These are phyloP conservation scores for Aphidoletes aphidimyza DNA, from an alignment of 2,888 invertebrate genomes.

Conservation along the genomic window DNA sequence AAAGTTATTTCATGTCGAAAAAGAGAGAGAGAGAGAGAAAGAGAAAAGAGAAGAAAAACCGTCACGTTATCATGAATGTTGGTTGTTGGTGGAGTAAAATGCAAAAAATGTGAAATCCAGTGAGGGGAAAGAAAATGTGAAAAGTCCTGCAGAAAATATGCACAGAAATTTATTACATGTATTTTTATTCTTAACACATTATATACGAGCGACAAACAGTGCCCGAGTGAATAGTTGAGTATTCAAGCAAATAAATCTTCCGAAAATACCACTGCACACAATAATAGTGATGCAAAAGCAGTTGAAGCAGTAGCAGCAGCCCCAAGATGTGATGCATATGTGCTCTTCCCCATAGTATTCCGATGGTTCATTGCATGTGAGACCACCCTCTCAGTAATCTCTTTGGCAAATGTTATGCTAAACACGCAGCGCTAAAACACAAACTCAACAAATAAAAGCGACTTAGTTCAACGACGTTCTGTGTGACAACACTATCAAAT, in stretches of 20 bases:
- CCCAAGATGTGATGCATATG: conserved; percentile 2
- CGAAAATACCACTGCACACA: background rate
- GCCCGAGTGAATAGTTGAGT: background rate
- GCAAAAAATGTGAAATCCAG: background rate
- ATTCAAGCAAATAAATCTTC: background rate
- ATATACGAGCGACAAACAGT: background rate
- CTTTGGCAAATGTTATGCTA: conserved; percentile 48
- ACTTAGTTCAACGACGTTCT: background rate
- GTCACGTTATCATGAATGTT: conserved; percentile 46
- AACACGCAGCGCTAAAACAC: conserved; percentile 30
- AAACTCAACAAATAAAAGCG: conserved; percentile 25
- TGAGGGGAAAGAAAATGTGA: background rate
- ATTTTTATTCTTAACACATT: conserved; percentile 45
- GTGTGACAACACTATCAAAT: conserved; percentile 1
- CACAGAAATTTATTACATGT: conserved; percentile 23
- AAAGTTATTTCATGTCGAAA: conserved; percentile 37
- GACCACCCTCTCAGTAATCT: conserved; percentile 41
- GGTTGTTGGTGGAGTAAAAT: background rate
- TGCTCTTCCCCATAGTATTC: background rate
- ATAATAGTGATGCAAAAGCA: background rate
- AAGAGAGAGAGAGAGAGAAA: background rate
- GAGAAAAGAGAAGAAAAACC: background rate
- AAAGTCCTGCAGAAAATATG: conserved; percentile 38
- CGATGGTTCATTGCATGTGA: background rate
- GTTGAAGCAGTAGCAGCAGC: background rate